A percentile compares a stretch with the other conserved stretches of the same genome.
Conservation (phyloP, 2,888 invertebrate species). For the Drosophila suboccidentalis region DNA sequence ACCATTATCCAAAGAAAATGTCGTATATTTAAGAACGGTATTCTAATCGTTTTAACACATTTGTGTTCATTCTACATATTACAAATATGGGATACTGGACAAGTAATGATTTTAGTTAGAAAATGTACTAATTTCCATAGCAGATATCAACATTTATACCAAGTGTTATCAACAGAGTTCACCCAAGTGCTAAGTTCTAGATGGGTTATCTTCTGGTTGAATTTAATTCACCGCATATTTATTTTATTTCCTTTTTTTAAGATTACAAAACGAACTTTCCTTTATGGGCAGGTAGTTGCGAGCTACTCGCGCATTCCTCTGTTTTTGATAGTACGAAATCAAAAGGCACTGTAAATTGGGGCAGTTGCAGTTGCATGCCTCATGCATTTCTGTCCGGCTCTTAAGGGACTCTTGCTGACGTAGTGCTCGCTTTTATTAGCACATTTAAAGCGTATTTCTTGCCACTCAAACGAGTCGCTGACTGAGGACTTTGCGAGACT, state of each 20-base stretch:
- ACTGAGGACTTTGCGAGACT: conserved; percentile 20
- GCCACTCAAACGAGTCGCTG: conserved; percentile 13
- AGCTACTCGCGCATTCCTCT: conserved; percentile 6
- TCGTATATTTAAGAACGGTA: no score
- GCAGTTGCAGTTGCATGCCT: conserved; percentile 25
- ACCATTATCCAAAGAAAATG: no score
- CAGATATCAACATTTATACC: no score
- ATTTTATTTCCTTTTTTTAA: neutral
- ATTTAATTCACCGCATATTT: neutral
- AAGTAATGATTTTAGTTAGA: no score
- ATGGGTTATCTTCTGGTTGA: no score
- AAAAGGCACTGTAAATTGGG: neutral
- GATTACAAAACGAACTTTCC: neutral
- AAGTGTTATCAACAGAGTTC: neutral
- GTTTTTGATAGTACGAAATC: conserved; percentile 4
- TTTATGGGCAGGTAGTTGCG: conserved; percentile 21
- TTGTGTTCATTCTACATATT: no score
- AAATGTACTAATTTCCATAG: no score
- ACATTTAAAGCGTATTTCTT: conserved; percentile 62
- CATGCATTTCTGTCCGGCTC: neutral
- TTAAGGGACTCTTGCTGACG: conserved; percentile 7
- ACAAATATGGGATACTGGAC: no score
- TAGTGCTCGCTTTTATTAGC: conserved; percentile 56
- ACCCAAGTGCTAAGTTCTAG: neutral
- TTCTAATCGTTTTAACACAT: no score